Evolutionary conservation across 2,888 invertebrate genomes (phyloP), one percentile per base, ranked within the genome.

Genomic region (Flabesymbios commensalis): DNA sequence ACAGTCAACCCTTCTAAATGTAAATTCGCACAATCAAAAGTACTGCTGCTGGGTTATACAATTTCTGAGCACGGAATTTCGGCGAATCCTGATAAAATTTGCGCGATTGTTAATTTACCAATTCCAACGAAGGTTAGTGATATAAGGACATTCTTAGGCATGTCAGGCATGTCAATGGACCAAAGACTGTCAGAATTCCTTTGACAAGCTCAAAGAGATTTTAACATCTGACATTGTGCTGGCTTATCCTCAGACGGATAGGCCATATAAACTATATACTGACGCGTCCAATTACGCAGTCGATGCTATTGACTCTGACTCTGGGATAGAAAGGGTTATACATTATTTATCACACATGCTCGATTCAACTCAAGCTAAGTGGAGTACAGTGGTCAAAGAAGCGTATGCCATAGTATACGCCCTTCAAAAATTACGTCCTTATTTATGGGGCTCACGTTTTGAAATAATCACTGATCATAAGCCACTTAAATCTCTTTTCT

Each of bases 1-100:
- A 53, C n/a, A 36, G 7, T 53, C 4, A 53, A 53, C 32, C 53
- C 53, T 10, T 53, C 53, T 7, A 53, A 53, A 22, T 53, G 32
- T 22, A 7, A 53, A 14, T 53, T 53, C 39, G 14, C 19, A 5
- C 5, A 5, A 5, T 19, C 32, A 53, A 5, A 19, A 5, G 36
- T 53, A 7, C 7, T 14, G 19, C 36, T 17, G 7, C 53, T 53
- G 5, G 53, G 53, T 22, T 39, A 49, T 28, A 19, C 28, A 5
- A 14, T 49, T 49, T 49, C 49, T 29, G 10, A 28, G 28, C 19
- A 53, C 19, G 53, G 53, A 5, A 36, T 53, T n/a, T 7, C 32
- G 22, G 19, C 39, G 5, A 39, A 53, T 22, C 49, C 49, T 19
- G n/a, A 32, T 7, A 53, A 32, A 36, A n/a, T n/a, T 14, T 5